Conservation (phyloP, 2,113 vertebrate genomes). For the Lontra canadensis region DNA sequence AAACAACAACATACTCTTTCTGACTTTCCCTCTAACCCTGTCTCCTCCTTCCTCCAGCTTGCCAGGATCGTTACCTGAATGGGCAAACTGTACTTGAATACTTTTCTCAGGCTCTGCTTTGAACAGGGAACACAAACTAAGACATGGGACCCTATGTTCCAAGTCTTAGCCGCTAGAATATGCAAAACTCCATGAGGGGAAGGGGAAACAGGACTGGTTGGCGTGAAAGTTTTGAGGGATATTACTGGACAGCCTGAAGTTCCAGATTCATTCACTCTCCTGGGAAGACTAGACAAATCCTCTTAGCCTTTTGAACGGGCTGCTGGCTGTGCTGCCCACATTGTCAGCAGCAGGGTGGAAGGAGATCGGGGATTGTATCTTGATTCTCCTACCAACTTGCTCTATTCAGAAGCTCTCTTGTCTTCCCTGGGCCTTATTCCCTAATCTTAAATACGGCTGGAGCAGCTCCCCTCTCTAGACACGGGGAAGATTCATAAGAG, state of each 20-base stretch:
- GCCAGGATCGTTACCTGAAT: neutral
- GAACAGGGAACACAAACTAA: neutral
- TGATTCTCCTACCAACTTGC: neutral
- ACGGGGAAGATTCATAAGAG: neutral
- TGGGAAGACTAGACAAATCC: neutral
- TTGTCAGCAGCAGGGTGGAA: neutral
- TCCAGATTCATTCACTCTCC: neutral
- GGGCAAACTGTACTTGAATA: neutral
- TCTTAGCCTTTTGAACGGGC: neutral
- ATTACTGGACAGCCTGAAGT: neutral
- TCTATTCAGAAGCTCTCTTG: neutral
- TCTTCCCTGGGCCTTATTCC: neutral
- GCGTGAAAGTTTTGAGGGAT: neutral
- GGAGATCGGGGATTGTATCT: no score
- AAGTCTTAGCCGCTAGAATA: neutral
- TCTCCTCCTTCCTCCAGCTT: neutral
- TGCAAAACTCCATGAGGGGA: neutral
- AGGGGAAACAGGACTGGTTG: neutral
- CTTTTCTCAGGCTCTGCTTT: neutral
- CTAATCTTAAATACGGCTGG: neutral
- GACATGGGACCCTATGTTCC: rapidly evolving
- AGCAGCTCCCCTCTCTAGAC: no score
- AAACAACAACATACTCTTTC: neutral
- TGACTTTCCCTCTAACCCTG: neutral
- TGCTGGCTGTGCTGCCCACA: rapidly evolving